Evolutionary conservation across 2,888 invertebrate species (phyloP).

Genomic region (Agonopterix alstromeriana): DNA sequence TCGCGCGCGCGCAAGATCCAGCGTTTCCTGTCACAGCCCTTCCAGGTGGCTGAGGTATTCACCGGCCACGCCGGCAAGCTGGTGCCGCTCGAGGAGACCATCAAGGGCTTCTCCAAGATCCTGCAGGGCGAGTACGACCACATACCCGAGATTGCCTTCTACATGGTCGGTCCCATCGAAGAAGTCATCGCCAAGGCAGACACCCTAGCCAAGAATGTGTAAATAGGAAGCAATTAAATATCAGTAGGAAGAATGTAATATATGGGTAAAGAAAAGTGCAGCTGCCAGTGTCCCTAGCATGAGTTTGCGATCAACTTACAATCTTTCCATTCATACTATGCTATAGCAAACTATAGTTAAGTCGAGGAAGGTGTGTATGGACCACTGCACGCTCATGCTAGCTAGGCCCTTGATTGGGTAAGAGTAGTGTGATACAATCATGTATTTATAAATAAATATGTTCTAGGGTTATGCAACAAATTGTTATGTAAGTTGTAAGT

Average conservation of each 20-base stretch:
- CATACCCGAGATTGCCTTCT: slow-evolving; percentile 95
- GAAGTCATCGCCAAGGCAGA: slow-evolving; percentile 92
- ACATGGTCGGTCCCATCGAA: slow-evolving; percentile 96
- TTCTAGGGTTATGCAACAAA: slow-evolving; percentile 5
- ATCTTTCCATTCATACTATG: neutral
- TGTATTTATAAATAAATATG: slow-evolving; percentile 4
- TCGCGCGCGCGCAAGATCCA: slow-evolving; percentile 97
- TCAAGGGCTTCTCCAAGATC: slow-evolving; percentile 92
- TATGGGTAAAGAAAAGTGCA: neutral
- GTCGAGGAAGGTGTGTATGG: neutral
- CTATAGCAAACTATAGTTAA: slow-evolving; percentile 1
- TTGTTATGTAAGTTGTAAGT: slow-evolving; percentile 4
- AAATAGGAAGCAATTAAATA: slow-evolving; percentile 14
- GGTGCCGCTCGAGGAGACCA: slow-evolving; percentile 90
- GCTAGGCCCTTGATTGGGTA: too few species aligned
- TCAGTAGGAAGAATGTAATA: too few species aligned
- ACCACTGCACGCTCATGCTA: neutral
- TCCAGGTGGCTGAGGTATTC: slow-evolving; percentile 95
- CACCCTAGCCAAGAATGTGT: slow-evolving; percentile 76
- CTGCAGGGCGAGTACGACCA: slow-evolving; percentile 91
- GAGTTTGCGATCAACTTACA: neutral
- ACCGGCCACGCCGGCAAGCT: slow-evolving; percentile 94
- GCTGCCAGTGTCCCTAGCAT: neutral
- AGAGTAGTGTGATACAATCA: slow-evolving; percentile 6
- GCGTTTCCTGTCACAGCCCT: slow-evolving; percentile 95